These are phyloP conservation scores for Macheiramphus alcinus DNA, from an alignment of 2,113 vertebrate genomes.

Conservation along the genomic window DNA sequence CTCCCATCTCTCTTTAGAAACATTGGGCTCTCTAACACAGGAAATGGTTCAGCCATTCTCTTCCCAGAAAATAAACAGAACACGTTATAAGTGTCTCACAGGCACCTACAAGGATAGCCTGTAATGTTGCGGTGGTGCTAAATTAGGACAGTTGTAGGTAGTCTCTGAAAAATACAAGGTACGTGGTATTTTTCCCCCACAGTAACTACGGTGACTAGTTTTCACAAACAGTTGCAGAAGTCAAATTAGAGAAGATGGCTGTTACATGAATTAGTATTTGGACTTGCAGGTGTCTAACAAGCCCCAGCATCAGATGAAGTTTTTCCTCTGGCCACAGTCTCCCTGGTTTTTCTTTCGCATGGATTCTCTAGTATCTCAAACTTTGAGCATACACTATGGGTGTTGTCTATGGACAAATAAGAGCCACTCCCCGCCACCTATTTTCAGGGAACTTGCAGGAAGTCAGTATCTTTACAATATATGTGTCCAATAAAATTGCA, in stretches of 20 bases:
- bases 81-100: background rate
- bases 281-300: background rate
- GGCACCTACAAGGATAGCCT: background rate
- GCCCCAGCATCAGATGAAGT: background rate
- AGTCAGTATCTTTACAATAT: background rate
- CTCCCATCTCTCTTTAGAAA: background rate
- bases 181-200: accelerated
- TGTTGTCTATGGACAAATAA: background rate
- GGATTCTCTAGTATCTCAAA: background rate
- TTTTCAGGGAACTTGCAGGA: background rate
- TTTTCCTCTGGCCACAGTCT: background rate
- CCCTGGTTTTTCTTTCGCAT: background rate
- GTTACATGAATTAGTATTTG: background rate
- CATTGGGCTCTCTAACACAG: background rate
- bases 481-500: background rate
- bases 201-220: background rate
- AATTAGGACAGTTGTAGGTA: background rate
- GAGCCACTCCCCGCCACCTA: background rate
- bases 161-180: background rate
- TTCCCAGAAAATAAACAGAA: background rate
- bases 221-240: background rate
- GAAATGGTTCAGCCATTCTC: background rate
- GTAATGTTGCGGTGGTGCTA: background rate
- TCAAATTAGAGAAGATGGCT: background rate
- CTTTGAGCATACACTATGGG: background rate